A percentile compares a stretch with the other conserved stretches of the same genome.
phyloP scores from a whole-genome alignment of 2,888 invertebrate genomes.

The Phyto melanocephala region DNA sequence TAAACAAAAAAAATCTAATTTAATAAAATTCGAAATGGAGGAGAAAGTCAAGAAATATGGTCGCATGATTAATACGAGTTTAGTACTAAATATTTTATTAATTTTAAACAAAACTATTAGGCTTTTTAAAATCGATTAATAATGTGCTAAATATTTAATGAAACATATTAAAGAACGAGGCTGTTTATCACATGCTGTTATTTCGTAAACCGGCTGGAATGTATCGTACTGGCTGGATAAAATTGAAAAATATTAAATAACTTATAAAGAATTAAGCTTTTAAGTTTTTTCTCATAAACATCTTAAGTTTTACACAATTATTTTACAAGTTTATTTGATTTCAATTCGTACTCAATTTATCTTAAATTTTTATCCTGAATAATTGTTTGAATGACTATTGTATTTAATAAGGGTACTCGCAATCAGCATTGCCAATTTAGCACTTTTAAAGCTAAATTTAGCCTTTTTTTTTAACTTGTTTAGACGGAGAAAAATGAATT shows the following conservation, averaged over 20 bases:
- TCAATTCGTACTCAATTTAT: background rate
- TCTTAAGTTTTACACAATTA: conserved; percentile 1
- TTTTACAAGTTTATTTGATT: conserved; percentile 16
- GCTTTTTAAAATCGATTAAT: background rate
- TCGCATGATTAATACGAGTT: background rate
- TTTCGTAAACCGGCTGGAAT: background rate
- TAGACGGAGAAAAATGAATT: no score
- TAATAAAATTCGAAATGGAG: no score
- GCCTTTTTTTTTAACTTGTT: no score
- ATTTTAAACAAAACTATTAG: background rate
- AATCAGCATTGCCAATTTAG: no score
- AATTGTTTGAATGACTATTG: no score
- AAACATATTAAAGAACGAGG: background rate
- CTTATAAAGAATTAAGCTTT: background rate
- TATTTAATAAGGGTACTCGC: no score
- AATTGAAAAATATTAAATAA: conserved; percentile 5
- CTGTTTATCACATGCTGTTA: background rate
- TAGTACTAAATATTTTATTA: background rate
- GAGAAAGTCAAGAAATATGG: conserved; percentile 30
- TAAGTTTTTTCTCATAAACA: conserved; percentile 7
- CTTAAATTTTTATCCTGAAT: no score
- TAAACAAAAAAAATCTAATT: no score
- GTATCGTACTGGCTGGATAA: background rate
- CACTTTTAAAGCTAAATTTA: no score
- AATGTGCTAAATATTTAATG: background rate